phyloP scores from a whole-genome alignment of 2,113 vertebrate genomes.

The Mus pahari region DNA sequence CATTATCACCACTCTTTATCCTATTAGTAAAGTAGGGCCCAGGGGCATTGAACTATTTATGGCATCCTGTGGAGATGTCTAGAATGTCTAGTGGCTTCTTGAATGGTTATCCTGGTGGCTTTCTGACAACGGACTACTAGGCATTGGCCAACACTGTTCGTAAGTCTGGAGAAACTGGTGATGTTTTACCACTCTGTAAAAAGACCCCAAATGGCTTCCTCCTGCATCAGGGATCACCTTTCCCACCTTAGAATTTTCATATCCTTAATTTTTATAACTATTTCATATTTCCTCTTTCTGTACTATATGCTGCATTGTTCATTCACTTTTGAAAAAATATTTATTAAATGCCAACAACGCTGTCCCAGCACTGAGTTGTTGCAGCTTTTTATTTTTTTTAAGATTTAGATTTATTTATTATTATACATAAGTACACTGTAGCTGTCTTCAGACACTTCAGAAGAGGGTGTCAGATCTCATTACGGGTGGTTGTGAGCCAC shows the following conservation, averaged over 20 bases:
- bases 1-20: background rate
- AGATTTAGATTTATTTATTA: no score
- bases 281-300: conserved; percentile 7
- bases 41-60: background rate
- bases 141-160: background rate
- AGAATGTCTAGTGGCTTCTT: background rate
- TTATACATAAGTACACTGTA: no score
- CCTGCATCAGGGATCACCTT: background rate
- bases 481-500: no score
- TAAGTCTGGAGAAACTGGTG: background rate
- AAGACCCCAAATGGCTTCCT: background rate
- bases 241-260: background rate
- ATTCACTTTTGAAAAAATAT: background rate
- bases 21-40: background rate
- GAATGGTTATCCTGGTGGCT: background rate
- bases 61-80: background rate
- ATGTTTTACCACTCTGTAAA: background rate
- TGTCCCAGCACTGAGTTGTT: background rate
- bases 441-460: no score
- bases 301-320: background rate
- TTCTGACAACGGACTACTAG: background rate
- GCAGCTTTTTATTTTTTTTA: background rate
- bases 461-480: no score
- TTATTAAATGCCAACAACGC: background rate
- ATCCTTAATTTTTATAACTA: background rate